A percentile compares a stretch with the other conserved stretches of the same genome.
phyloP scores from a whole-genome alignment of 2,113 vertebrate genomes.

The Ceuthmochares aereus region DNA sequence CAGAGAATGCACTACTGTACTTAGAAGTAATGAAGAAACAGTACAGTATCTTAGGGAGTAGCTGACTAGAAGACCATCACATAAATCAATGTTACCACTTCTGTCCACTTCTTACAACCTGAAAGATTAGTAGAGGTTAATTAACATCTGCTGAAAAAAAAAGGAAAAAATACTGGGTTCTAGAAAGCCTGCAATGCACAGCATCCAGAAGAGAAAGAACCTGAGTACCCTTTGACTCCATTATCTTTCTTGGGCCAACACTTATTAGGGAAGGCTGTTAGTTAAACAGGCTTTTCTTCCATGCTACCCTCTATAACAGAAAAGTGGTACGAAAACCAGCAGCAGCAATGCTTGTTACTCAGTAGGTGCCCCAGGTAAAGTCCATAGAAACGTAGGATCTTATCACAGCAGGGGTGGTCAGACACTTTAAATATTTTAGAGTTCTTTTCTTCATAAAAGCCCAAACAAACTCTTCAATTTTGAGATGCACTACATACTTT shows the following conservation, averaged over 20 bases:
- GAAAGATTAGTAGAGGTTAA: conserved; percentile 26
- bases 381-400: not conserved
- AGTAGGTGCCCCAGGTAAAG: not conserved
- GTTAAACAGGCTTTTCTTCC: not conserved
- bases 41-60: not conserved
- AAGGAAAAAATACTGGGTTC: not conserved
- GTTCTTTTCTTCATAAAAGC: not conserved
- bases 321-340: not conserved
- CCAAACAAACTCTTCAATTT: not conserved
- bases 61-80: not conserved
- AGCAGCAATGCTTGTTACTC: not conserved
- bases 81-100: conserved; percentile 16
- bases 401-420: not conserved
- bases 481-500: not conserved
- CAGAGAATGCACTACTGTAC: not conserved
- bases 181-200: not conserved
- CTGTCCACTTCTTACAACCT: conserved; percentile 18
- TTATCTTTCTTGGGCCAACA: not conserved
- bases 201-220: not conserved
- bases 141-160: not conserved
- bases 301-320: not conserved
- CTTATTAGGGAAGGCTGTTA: not conserved
- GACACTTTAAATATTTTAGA: not conserved
- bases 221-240: not conserved
- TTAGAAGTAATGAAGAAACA: not conserved